Base-by-base conservation (phyloP, 1,140 invertebrate genomes). In the Drosophila lini region DNA sequence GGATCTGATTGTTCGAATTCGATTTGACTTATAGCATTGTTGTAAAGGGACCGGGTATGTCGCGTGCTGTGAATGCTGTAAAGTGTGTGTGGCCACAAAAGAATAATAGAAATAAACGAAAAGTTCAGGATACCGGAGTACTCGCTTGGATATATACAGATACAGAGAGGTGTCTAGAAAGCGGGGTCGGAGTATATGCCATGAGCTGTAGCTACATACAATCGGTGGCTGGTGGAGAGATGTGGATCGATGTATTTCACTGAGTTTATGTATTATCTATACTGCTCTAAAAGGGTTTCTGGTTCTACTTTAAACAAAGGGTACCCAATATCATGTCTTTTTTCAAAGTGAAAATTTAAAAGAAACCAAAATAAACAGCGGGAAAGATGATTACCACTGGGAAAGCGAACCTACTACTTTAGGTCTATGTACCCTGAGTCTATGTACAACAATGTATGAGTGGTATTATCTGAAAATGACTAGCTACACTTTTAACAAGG, bases 11-110 rank as follows among this genome's bases (percentile, higher is more conserved):
- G 52, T 55, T 25, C 34, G 44, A 74, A 57, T 81, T 75, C 52
- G 34, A 55, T 74, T 71, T 78, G 73, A 40, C 42, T 78, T 91
- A 91, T 89, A 91, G 83, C 83, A 84, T 91, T 85, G 81, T 83
- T 81, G 89, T 75, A 85, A 89, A 91, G 89, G 89, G 78, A 85
- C 89, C 89, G 89, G 81, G 77, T 86, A 90, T 90, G 77, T 90
- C 86, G 73, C 80, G 79, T 85, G 81, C 74, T 78, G 89, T 91
- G 84, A 89, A 91, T 75, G 89, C 89, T 91, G 89, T 74, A 90
- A 91, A 82, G 71, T 91, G 85, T 89, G 71, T 91, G 85, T 89
- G 77, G 73, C 64, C 81, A 74, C 59, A 89, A 78, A 81, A 78
- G 52, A 71, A 81, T 60, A 74, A 71, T 55, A 38, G 38, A 83